Conservation (phyloP, 2,888 invertebrate genomes). For the Xylocampa areola region DNA sequence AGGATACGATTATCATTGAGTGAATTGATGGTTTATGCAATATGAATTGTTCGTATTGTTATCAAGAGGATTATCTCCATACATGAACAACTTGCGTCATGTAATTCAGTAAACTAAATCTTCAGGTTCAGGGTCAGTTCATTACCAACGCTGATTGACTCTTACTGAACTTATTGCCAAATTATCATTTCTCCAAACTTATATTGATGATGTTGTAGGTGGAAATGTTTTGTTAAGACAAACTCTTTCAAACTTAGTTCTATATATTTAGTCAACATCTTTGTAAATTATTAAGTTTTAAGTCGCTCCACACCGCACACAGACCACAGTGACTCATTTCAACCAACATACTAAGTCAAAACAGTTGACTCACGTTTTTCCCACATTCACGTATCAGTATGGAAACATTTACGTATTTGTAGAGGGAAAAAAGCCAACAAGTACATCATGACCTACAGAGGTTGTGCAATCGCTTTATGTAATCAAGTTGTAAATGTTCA, state of each 20-base stretch:
- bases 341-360: slow-evolving; percentile 9
- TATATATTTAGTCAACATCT: too few species aligned
- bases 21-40: slow-evolving; percentile 1
- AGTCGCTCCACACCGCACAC: slow-evolving; percentile 20
- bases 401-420: slow-evolving; percentile 49
- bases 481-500: slow-evolving; percentile 65
- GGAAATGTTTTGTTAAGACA: too few species aligned
- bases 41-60: background rate
- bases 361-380: slow-evolving; percentile 52
- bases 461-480: slow-evolving; percentile 64
- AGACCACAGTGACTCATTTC: slow-evolving; percentile 35
- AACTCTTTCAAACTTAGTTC: background rate
- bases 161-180: background rate
- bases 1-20: slow-evolving; percentile 4
- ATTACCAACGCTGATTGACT: too few species aligned
- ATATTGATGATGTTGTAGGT: background rate
- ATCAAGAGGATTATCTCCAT: background rate
- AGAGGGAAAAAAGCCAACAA: slow-evolving; percentile 31
- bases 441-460: slow-evolving; percentile 60
- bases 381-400: slow-evolving; percentile 42
- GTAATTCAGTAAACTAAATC: too few species aligned
- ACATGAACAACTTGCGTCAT: background rate
- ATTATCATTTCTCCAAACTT: background rate
- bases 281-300: slow-evolving; percentile 1
- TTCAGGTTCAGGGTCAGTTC: too few species aligned